Conservation (phyloP, 2,113 vertebrate species). For the Cisticola juncidis region DNA sequence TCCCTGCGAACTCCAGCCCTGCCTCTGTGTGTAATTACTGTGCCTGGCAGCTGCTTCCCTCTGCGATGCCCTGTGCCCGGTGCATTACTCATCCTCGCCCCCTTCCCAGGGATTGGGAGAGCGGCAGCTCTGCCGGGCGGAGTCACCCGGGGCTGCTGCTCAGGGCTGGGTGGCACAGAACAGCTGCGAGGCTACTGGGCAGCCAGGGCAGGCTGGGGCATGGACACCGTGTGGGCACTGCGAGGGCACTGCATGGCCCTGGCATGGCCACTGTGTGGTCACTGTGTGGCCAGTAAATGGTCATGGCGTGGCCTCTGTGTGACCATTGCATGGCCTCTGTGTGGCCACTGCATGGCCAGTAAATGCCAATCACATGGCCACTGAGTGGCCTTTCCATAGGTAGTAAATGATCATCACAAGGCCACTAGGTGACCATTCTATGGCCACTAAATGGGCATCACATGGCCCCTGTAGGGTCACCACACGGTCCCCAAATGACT, state of each 20-base stretch:
- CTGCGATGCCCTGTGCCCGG: neutral
- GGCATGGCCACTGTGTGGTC: rapidly evolving
- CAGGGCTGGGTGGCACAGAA: neutral
- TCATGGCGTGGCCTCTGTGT: no score
- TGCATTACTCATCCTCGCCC: neutral
- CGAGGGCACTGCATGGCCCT: rapidly evolving
- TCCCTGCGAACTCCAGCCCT: neutral
- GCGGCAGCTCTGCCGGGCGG: neutral
- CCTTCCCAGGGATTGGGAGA: neutral
- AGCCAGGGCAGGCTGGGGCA: rapidly evolving
- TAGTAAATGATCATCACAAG: no score
- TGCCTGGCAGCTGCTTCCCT: slow-evolving; percentile 24
- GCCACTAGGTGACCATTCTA: neutral
- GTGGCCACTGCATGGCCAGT: neutral
- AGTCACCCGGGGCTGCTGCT: neutral
- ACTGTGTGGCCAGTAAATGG: no score
- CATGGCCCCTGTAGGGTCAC: neutral
- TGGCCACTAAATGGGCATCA: neutral
- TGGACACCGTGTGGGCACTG: rapidly evolving
- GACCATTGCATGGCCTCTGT: rapidly evolving
- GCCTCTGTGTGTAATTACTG: neutral
- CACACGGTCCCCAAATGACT: neutral
- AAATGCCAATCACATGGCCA: neutral
- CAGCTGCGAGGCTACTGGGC: rapidly evolving
- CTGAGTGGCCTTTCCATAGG: neutral